Evolutionary conservation across 2,888 invertebrate species (phyloP).

Genomic region (Euproctis similis): DNA sequence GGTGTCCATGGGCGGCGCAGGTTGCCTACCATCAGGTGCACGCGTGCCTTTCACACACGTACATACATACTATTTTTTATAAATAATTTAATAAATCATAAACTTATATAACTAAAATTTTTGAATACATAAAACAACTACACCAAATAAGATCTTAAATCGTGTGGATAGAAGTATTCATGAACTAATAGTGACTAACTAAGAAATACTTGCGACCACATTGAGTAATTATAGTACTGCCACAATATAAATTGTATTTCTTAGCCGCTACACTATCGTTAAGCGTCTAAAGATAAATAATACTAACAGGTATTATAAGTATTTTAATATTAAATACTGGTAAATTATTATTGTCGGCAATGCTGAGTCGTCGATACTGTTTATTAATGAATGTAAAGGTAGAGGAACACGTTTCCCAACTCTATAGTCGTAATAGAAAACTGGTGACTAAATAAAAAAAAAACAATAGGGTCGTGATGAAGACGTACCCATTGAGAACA

Average conservation of each 20-base stretch:
- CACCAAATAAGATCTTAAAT: no score
- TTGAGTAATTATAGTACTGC: slow-evolving; percentile 4
- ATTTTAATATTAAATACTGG: slow-evolving; percentile 24
- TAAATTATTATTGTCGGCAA: slow-evolving; percentile 32
- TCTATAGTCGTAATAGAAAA: slow-evolving; percentile 58
- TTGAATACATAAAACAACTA: no score
- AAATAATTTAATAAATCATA: no score
- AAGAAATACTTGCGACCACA: background rate
- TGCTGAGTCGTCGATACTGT: slow-evolving; percentile 30
- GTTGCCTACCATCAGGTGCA: no score
- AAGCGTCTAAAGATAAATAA: slow-evolving; percentile 24
- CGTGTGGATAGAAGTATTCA: no score
- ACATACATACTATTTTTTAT: no score
- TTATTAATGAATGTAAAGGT: slow-evolving; percentile 54
- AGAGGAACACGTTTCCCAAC: slow-evolving; percentile 63
- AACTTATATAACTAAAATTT: no score
- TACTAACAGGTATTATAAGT: slow-evolving; percentile 27
- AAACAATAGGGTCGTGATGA: slow-evolving; percentile 73
- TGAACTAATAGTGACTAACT: no score
- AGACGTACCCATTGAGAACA: slow-evolving; percentile 74
- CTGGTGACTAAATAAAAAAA: slow-evolving; percentile 65
- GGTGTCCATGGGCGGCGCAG: no score
- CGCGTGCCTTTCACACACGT: no score
- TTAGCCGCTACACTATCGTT: slow-evolving; percentile 12
- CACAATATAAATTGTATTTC: slow-evolving; percentile 15